Evolutionary conservation across 23 tunicate genomes (phyloP).

Genomic region (Ascidia mentula): DNA sequence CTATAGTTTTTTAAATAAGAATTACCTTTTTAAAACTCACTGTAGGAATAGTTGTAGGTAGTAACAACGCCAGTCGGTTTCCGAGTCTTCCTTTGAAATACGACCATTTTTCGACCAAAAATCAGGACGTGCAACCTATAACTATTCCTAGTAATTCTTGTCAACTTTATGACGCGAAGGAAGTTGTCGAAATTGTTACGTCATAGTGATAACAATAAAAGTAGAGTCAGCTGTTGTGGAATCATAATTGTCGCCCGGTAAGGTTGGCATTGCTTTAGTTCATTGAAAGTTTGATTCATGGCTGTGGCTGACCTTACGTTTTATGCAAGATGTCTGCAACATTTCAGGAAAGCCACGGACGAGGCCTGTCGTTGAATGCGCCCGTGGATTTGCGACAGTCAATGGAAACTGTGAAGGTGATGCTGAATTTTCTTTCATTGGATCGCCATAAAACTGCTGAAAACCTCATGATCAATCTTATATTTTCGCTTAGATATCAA

Average conservation of each 20-base stretch:
- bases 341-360: background rate
- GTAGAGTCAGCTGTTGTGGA: background rate
- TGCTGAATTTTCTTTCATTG: background rate
- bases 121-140: background rate
- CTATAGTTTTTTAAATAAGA: no score
- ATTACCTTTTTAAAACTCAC: background rate
- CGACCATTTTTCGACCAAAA: background rate
- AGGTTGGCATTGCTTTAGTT: no score
- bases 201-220: background rate
- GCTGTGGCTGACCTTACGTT: background rate
- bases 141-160: background rate
- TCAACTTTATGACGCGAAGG: background rate
- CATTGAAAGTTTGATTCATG: background rate
- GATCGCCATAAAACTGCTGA: background rate
- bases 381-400: background rate
- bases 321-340: background rate
- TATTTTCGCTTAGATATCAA: constrained; percentile 4
- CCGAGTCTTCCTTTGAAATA: no score
- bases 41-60: no score
- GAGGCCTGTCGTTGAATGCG: background rate
- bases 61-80: no score
- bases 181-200: background rate
- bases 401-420: background rate
- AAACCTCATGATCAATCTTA: background rate
- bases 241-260: no score